Evolutionary conservation across 2,888 invertebrate species (phyloP).

Genomic region (Pycnomerus fuliginosus): DNA sequence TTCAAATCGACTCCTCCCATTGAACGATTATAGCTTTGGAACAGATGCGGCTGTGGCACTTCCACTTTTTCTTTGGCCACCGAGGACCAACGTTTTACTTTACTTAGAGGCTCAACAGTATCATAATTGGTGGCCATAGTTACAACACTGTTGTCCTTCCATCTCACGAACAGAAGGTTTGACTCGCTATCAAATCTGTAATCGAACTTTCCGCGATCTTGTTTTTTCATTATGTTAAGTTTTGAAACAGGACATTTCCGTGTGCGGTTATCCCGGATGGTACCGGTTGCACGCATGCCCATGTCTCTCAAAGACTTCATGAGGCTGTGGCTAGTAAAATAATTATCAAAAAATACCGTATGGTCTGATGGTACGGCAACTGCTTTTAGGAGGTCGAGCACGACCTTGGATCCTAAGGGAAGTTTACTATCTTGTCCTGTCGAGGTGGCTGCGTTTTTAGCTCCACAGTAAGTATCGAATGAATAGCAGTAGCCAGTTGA

Average conservation of each 20-base stretch:
- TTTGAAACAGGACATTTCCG: constrained; percentile 5
- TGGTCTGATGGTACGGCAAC: constrained; percentile 23
- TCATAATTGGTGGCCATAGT: too few relatives aligned
- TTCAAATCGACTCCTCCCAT: too few relatives aligned
- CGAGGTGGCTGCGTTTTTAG: too few relatives aligned
- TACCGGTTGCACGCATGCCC: constrained; percentile 10
- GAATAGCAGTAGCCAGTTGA: constrained; percentile 32
- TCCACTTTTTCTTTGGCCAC: too few relatives aligned
- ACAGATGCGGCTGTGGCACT: too few relatives aligned
- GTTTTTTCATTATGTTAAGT: constrained; percentile 2
- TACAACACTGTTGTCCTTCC: too few relatives aligned
- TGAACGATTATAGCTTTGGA: too few relatives aligned
- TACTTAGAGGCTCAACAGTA: too few relatives aligned
- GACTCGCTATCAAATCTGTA: too few relatives aligned
- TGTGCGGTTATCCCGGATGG: constrained; percentile 15
- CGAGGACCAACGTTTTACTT: too few relatives aligned
- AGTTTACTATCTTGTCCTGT: too few relatives aligned
- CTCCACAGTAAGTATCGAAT: constrained; percentile 33
- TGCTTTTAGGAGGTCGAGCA: constrained; percentile 29
- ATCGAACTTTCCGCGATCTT: constrained; percentile 9
- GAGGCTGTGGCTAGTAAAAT: constrained; percentile 27
- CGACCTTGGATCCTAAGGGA: constrained; percentile 30
- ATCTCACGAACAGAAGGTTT: too few relatives aligned
- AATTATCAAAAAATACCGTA: constrained; percentile 31
- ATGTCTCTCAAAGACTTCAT: constrained; percentile 17